Conservation (phyloP, 2,888 invertebrate genomes). For the Morpho achilles region DNA sequence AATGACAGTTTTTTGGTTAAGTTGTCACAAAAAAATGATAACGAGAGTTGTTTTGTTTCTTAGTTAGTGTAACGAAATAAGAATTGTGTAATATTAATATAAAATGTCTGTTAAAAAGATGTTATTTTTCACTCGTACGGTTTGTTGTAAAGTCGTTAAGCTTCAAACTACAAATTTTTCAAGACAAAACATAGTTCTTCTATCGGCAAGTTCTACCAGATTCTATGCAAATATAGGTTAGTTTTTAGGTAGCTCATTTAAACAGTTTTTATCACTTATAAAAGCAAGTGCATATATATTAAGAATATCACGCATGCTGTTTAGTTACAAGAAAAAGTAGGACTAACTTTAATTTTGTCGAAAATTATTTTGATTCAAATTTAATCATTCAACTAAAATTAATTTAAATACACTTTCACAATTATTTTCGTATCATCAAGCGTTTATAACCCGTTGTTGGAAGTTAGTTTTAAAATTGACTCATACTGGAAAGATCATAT, state of each 20-base stretch:
- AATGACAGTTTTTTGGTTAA: background rate
- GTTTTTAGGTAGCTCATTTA: slow-evolving; percentile 13
- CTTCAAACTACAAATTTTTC: slow-evolving; percentile 48
- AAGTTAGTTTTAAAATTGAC: no score
- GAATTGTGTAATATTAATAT: slow-evolving; percentile 20
- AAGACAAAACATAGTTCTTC: slow-evolving; percentile 51
- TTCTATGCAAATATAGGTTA: slow-evolving; percentile 70
- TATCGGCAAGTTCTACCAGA: slow-evolving; percentile 51
- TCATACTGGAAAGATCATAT: no score
- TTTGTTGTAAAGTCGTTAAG: slow-evolving; percentile 50
- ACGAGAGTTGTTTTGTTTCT: background rate
- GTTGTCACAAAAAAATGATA: background rate
- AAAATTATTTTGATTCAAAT: no score
- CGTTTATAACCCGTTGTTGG: no score
- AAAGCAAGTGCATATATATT: background rate
- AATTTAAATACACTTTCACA: no score
- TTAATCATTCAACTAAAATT: no score
- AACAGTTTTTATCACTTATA: background rate
- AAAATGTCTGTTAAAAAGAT: slow-evolving; percentile 68
- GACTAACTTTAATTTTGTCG: no score
- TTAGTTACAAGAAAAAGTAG: no score
- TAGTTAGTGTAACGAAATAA: background rate
- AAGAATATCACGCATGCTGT: no score
- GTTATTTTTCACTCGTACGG: slow-evolving; percentile 53
- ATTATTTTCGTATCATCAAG: no score